Evolutionary conservation across 2,888 invertebrate genomes (phyloP), one percentile per base, ranked within the genome.

Genomic region (Capitulum mitella): DNA sequence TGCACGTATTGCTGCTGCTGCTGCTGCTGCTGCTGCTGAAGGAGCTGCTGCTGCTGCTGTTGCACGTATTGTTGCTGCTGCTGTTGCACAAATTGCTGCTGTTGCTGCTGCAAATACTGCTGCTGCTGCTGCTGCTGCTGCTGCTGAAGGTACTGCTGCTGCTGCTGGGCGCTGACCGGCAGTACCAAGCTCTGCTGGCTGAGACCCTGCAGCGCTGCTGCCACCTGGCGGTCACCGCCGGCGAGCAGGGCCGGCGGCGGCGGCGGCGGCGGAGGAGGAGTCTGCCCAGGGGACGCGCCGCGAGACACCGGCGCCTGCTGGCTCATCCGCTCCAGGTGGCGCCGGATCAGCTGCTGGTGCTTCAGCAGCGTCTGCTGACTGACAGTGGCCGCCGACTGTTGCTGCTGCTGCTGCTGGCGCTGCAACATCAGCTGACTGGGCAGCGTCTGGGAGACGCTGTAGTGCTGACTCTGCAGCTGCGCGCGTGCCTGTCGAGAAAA

Each of bases 331-430:
- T 70, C 37, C 70, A 70, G 70, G 32, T 70, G 70, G 1, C 70
- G 70, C 70, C 29, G 70, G 70, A 70, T 70, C 37, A 70, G 37
- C 70, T 70, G 70, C 37, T 70, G 70, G 70, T 70, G 70, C 37
- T 37, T 70, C 70, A 29, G 70, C 70, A 70, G 70, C 37, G 37
- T 70, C 37, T 70, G 37, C 70, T 37, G 34, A 37, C 32, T 70
- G 1, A 37, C 70, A 8, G 70, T 12, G 37, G 1, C 34, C 1
- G 37, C 34, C 37, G 2, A 12, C 37, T 26, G 34, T 22, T 37
- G 70, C 37, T 61, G 61, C 61, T 61, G 61, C 32, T n/a, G 54
- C 54, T 54, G 54, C n/a, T n/a, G 54, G 1, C 54, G 54, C 54
- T 54, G 54, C 54, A 54, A 22, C 54, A 54, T 54, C 26, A 16